A percentile compares a stretch with the other conserved stretches of the same genome.
Conservation (phyloP, 2,888 invertebrate genomes). For the Leptinotarsa juncta region DNA sequence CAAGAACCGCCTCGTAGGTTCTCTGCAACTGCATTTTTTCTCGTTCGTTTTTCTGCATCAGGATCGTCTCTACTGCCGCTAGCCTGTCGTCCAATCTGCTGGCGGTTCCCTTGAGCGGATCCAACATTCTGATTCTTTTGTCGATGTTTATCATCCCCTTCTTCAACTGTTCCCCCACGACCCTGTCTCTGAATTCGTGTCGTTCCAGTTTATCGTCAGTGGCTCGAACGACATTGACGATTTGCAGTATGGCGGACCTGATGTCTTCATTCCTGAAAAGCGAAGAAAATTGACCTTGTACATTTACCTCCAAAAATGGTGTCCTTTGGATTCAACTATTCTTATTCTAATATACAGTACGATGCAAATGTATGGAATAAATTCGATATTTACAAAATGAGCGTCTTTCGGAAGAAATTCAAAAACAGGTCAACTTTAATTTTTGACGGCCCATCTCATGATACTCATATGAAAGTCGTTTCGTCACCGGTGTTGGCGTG, state of each 20-base stretch:
- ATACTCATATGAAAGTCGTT: too few relatives aligned
- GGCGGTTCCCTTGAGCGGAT: constrained; percentile 77
- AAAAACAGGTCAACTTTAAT: too few relatives aligned
- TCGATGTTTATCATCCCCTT: constrained; percentile 78
- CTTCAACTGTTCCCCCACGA: constrained; percentile 82
- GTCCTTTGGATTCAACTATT: too few relatives aligned
- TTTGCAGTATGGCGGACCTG: constrained; percentile 81
- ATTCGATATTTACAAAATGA: too few relatives aligned
- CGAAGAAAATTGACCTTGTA: neutral
- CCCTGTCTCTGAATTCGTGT: constrained; percentile 84
- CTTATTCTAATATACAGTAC: too few relatives aligned
- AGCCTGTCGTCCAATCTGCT: constrained; percentile 80
- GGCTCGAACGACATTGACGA: constrained; percentile 82
- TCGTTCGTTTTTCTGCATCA: constrained; percentile 78
- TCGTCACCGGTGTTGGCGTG: too few relatives aligned
- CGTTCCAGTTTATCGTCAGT: constrained; percentile 86
- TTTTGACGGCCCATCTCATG: too few relatives aligned
- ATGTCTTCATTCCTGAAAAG: constrained; percentile 76
- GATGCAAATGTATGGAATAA: too few relatives aligned
- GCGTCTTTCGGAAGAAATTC: too few relatives aligned
- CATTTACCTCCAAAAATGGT: too few relatives aligned
- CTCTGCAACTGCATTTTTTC: constrained; percentile 74
- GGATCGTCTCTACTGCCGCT: constrained; percentile 80
- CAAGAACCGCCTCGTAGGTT: constrained; percentile 71
- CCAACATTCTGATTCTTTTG: constrained; percentile 77